Conservation (phyloP, 2,888 invertebrate species). For the Agriotes lineatus region DNA sequence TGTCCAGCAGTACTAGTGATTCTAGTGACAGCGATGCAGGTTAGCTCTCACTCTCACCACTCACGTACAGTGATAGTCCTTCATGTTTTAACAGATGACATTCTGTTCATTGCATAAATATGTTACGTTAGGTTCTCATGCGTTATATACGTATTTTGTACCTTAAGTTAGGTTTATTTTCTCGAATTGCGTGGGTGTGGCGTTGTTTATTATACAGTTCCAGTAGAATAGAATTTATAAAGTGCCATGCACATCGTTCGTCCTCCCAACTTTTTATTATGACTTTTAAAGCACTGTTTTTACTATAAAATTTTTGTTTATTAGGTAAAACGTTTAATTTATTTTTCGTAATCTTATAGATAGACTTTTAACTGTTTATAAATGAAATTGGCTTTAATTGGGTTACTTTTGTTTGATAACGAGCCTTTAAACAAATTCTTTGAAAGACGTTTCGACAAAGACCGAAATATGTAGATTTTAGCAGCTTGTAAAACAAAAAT, state of each 20-base stretch:
- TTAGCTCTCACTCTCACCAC: conserved; percentile 72
- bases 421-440: too few relatives aligned
- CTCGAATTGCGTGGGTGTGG: conserved; percentile 37
- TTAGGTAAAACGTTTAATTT: conserved; percentile 37
- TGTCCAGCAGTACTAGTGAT: conserved; percentile 89
- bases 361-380: conserved; percentile 21
- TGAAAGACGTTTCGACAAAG: too few relatives aligned
- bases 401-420: neutral
- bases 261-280: conserved; percentile 10
- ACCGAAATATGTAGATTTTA: too few relatives aligned
- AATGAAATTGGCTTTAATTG: conserved; percentile 7
- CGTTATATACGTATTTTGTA: conserved; percentile 39
- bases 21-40: conserved; percentile 95
- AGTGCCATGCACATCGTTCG: conserved; percentile 40
- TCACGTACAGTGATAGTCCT: conserved; percentile 49
- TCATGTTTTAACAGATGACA: conserved; percentile 50
- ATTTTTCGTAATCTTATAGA: conserved; percentile 30
- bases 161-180: conserved; percentile 30
- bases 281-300: conserved; percentile 31
- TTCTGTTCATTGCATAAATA: conserved; percentile 41
- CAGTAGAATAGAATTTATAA: conserved; percentile 28
- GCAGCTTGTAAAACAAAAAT: too few relatives aligned
- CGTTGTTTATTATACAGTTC: conserved; percentile 36
- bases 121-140: conserved; percentile 31
- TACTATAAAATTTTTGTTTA: conserved; percentile 26